Evolutionary conservation across 2,888 invertebrate genomes (phyloP), one percentile per base, ranked within the genome.

Genomic region (Andrena hattorfiana): DNA sequence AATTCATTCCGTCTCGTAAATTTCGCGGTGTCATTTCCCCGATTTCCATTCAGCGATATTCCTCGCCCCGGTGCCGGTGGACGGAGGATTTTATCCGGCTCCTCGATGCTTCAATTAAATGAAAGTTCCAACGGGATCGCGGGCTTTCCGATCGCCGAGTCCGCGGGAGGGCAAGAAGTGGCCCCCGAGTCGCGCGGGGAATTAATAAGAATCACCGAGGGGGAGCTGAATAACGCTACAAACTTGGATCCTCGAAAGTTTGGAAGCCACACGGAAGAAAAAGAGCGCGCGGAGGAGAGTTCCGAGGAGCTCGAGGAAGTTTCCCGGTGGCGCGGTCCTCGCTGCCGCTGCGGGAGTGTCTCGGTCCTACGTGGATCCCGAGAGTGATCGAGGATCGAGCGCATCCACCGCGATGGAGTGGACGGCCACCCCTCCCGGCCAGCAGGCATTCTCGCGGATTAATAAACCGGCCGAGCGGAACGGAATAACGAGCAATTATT

Each of bases 171-270:
- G 35, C 32, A 30, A 77, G 35, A 56, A 69, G 51, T 10, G 35
- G 28, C 26, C 23, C n/a, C 20, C 49, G 77, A 35, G 26, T n/a
- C 48, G 48, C 71, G 32, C 42, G 16, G 59, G 23, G 66, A 80
- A 71, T 79, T 70, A 79, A 78, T 78, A 67, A 78, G 80, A 67
- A 71, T 71, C 74, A 82, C 28, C 66, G 60, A 28, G 48, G 42
- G 32, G 42, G 42, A 42, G 42, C 64, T 69, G 69, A 80, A 81
- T 81, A 74, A 80, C 60, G 64, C 56, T 30, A 59, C 69, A 64
- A 81, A 81, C 71, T 81, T 68, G 16, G 64, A 68, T 64, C 64
- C 72, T 81, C 42, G 51, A 81, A 74, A 83, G 76, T 76, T 76
- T 26, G 23, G 62, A 78, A 78, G 71, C 30, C 54, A 62, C 62